Evolutionary conservation across 2,797 vertebrate genomes (phyloP).

Genomic region (Miichthys miiuy): DNA sequence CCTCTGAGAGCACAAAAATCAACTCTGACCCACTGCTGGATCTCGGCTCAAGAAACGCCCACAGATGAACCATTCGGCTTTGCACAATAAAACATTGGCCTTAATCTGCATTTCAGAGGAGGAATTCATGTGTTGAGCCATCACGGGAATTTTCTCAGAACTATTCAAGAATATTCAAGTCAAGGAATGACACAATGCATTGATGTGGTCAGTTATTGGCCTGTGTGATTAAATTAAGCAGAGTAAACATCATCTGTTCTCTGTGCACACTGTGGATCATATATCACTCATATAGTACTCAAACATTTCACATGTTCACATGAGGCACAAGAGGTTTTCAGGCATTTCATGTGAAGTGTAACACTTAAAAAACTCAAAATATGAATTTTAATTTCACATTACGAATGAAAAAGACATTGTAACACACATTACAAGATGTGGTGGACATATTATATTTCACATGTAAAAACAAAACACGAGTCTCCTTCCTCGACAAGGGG

Average conservation of each 20-base stretch:
- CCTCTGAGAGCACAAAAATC: conserved; percentile 50
- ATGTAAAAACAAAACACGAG: too few species aligned
- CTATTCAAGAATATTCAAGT: conserved; percentile 6
- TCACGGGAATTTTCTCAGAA: conserved; percentile 58
- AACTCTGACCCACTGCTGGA: conserved; percentile 61
- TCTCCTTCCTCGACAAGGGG: too few species aligned
- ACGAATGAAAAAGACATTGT: too few species aligned
- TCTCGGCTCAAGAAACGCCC: conserved; percentile 65
- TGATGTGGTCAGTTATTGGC: background rate
- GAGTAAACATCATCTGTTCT: background rate
- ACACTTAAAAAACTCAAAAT: too few species aligned
- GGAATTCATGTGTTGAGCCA: conserved; percentile 42
- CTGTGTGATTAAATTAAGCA: background rate
- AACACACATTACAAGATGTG: too few species aligned
- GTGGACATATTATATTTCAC: too few species aligned
- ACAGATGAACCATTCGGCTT: conserved; percentile 53
- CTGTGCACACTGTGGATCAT: too few species aligned
- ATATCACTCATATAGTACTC: too few species aligned
- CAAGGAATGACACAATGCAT: conserved; percentile 8
- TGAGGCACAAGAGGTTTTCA: too few species aligned
- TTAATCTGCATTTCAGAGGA: conserved; percentile 63
- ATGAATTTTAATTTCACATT: too few species aligned
- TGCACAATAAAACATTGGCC: conserved; percentile 44
- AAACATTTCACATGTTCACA: too few species aligned
- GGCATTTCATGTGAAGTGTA: too few species aligned